phyloP scores from a whole-genome alignment of 2,797 vertebrate species.

The Rhincodon typus region DNA sequence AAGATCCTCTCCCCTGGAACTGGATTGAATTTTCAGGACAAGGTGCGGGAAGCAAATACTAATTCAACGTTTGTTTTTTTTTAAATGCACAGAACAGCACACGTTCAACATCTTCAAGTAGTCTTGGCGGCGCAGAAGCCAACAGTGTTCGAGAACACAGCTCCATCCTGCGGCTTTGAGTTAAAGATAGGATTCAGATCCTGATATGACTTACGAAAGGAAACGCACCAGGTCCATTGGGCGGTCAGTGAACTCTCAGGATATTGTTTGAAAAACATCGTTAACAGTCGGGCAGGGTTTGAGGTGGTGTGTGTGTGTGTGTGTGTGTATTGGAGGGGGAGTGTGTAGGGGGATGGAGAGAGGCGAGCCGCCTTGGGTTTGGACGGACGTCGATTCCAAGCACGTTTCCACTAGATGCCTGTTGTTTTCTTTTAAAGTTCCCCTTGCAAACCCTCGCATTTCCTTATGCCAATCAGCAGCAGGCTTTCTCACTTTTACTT shows the following conservation, averaged over 20 bases:
- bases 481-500: background rate
- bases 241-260: background rate
- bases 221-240: background rate
- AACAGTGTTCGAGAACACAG: constrained; percentile 43
- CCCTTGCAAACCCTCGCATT: background rate
- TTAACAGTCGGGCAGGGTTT: background rate
- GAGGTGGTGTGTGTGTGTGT: no score
- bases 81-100: no score
- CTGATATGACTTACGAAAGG: background rate
- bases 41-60: background rate
- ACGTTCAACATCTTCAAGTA: background rate
- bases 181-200: constrained; percentile 52
- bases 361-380: background rate
- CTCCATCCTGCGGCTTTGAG: constrained; percentile 50
- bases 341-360: no score
- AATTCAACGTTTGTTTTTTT: no score
- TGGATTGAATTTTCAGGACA: background rate
- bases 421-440: background rate
- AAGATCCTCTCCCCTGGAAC: constrained; percentile 7
- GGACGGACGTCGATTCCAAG: background rate
- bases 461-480: background rate
- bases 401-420: background rate
- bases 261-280: background rate
- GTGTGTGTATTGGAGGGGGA: no score
- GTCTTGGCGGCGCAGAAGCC: background rate